phyloP scores from a whole-genome alignment of 2,888 invertebrate species.

The Ecliptopera silaceata region DNA sequence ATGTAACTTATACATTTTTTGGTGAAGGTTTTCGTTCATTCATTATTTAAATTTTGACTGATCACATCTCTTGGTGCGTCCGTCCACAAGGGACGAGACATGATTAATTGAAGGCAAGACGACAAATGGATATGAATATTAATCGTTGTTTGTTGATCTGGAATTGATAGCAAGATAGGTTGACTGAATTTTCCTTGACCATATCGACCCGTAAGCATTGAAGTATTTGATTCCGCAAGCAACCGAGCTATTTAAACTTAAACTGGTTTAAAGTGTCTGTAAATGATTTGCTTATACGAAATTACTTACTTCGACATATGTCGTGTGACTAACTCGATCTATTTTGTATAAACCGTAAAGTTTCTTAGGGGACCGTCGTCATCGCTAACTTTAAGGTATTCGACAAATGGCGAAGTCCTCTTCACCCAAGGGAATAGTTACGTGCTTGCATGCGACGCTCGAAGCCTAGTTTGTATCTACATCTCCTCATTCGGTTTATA shows the following conservation, averaged over 20 bases:
- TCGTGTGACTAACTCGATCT: conserved; percentile 31
- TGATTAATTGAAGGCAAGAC: conserved; percentile 32
- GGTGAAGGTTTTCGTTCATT: conserved; percentile 4
- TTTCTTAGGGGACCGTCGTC: conserved; percentile 33
- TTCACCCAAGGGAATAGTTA: conserved; percentile 58
- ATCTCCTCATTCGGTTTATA: conserved; percentile 34
- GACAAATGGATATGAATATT: conserved; percentile 32
- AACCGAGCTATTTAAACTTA: no score
- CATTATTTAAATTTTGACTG: conserved; percentile 25
- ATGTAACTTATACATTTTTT: no score
- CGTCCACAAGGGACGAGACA: conserved; percentile 24
- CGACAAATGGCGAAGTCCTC: conserved; percentile 53
- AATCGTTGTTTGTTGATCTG: conserved; percentile 22
- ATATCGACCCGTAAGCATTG: conserved; percentile 2
- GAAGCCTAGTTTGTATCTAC: conserved; percentile 40
- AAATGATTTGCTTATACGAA: conserved; percentile 18
- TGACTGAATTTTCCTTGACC: conserved; percentile 21
- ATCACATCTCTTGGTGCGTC: conserved; percentile 29
- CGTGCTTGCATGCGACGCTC: conserved; percentile 57
- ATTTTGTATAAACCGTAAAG: conserved; percentile 36
- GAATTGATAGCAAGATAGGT: conserved; percentile 25
- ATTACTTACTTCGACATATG: conserved; percentile 23
- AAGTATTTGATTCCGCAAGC: conserved; percentile 9
- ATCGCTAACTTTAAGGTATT: conserved; percentile 50
- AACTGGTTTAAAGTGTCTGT: conserved; percentile 16